phyloP scores from a whole-genome alignment of 2,888 invertebrate genomes.

The Pheosia gnoma region DNA sequence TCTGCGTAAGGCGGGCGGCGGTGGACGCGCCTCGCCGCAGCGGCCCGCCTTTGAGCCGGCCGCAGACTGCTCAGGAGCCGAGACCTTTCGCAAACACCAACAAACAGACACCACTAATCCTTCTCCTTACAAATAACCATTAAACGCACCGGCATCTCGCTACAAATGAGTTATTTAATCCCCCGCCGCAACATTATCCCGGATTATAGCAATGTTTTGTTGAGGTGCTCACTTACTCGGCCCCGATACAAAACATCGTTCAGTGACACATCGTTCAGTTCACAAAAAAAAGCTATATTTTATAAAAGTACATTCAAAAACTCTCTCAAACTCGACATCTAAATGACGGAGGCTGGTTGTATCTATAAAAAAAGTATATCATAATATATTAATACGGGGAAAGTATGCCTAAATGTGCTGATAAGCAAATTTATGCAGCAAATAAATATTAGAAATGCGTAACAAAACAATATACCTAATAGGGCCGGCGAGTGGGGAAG shows the following conservation, averaged over 20 bases:
- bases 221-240: constrained; percentile 63
- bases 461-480: constrained; percentile 38
- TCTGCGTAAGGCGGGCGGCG: constrained; percentile 63
- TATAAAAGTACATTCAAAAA: constrained; percentile 38
- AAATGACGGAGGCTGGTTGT: constrained; percentile 37
- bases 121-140: constrained; percentile 67
- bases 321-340: constrained; percentile 45
- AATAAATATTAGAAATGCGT: constrained; percentile 46
- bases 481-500: constrained; percentile 25
- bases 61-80: constrained; percentile 42
- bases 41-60: constrained; percentile 49
- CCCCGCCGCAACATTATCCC: constrained; percentile 69
- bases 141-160: constrained; percentile 70
- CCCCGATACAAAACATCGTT: constrained; percentile 58
- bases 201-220: constrained; percentile 76
- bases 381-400: constrained; percentile 55
- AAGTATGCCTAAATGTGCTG: constrained; percentile 51
- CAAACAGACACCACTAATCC: constrained; percentile 73
- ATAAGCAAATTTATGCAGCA: constrained; percentile 57
- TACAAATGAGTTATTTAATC: constrained; percentile 75
- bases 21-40: constrained; percentile 44
- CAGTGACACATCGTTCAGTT: no score
- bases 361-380: constrained; percentile 37
- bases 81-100: constrained; percentile 62
- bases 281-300: constrained; percentile 38